Evolutionary conservation across 37 sponge, comb jelly and placozoan genomes (phyloP), one percentile per base, ranked within the genome.

Genomic region (Hormiphora californensis): DNA sequence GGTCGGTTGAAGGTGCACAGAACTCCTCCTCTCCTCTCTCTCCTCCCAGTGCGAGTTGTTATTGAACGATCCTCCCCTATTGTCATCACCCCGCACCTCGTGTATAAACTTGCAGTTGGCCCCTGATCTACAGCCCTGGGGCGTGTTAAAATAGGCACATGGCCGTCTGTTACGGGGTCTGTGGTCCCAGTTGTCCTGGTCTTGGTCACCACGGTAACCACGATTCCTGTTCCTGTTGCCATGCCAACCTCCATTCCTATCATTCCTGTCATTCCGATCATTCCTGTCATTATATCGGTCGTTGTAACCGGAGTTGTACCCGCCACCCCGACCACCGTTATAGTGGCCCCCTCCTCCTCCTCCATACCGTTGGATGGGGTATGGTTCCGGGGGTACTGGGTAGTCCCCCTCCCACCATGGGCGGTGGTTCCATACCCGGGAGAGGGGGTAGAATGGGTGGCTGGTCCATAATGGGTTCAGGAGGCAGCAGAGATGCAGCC

Each of bases 41-140:
- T n/a, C n/a, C n/a, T n/a, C n/a, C n/a, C n/a, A n/a, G n/a, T n/a
- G n/a, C n/a, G n/a, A n/a, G n/a, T n/a, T n/a, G n/a, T n/a, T n/a
- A n/a, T n/a, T n/a, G n/a, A n/a, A n/a, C n/a, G n/a, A n/a, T n/a
- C n/a, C 27, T 31, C 68, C 68, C 11, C 68, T 33, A 31, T 39
- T 9, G 11, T 36, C 68, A 31, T 7, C 35, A 32, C 68, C 7
- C 36, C 81, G 46, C 25, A 19, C 43, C 46, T 73, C 81, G 23
- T 73, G 81, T 39, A 73, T 41, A 73, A 73, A 73, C 81, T 33
- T 39, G 81, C 81, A 73, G 44, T 73, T 73, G 46, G 40, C 38
- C 15, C 81, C 81, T 28, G 40, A 43, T 41, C 81, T 39, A n/a
- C 81, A 73, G 25, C 81, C 81, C 35, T 41, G 41, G 27, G 40